These are phyloP conservation scores for Kryptolebias ocellatus DNA, from an alignment of 2,797 vertebrate species.

Conservation along the genomic window DNA sequence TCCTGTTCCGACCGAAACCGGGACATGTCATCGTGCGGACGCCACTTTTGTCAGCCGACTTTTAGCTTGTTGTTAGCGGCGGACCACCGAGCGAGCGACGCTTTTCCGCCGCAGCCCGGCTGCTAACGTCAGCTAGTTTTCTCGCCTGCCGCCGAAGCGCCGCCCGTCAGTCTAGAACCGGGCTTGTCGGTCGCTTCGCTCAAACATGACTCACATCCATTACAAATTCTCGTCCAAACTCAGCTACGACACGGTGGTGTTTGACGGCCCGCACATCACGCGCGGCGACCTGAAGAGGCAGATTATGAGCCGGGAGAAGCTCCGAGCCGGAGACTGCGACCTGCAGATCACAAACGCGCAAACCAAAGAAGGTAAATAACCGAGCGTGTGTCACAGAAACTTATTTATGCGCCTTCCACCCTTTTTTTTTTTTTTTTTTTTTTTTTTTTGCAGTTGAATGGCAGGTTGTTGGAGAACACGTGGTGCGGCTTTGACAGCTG, in stretches of 20 bases:
- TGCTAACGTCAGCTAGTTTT: slow-evolving; percentile 64
- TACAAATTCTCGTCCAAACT: slow-evolving; percentile 99
- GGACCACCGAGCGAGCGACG: slow-evolving; percentile 2
- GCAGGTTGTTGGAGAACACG: slow-evolving; percentile 50
- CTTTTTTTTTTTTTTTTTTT: too few relatives aligned
- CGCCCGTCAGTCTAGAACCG: neutral
- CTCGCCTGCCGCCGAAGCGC: slow-evolving; percentile 11
- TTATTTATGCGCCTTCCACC: neutral
- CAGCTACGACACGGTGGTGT: slow-evolving; percentile 95
- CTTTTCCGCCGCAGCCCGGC: slow-evolving; percentile 18
- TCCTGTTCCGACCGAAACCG: slow-evolving; percentile 1
- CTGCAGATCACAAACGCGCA: slow-evolving; percentile 97
- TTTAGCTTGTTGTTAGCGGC: slow-evolving; percentile 39
- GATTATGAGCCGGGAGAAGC: slow-evolving; percentile 96
- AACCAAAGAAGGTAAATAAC: slow-evolving; percentile 91
- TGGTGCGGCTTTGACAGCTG: slow-evolving; percentile 65
- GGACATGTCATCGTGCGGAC: slow-evolving; percentile 45
- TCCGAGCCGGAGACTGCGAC: slow-evolving; percentile 93
- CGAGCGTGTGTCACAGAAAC: too few relatives aligned
- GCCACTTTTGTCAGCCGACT: slow-evolving; percentile 40
- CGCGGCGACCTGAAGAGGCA: slow-evolving; percentile 93
- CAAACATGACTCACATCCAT: slow-evolving; percentile 92
- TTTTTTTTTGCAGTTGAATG: neutral
- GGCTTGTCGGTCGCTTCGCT: neutral
- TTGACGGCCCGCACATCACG: slow-evolving; percentile 93